Percentiles rank a stretch among this genome's conserved stretches.
These are phyloP conservation scores for Schizotus pectinicornis DNA, from an alignment of 2,888 invertebrate species.

Conservation along the genomic window DNA sequence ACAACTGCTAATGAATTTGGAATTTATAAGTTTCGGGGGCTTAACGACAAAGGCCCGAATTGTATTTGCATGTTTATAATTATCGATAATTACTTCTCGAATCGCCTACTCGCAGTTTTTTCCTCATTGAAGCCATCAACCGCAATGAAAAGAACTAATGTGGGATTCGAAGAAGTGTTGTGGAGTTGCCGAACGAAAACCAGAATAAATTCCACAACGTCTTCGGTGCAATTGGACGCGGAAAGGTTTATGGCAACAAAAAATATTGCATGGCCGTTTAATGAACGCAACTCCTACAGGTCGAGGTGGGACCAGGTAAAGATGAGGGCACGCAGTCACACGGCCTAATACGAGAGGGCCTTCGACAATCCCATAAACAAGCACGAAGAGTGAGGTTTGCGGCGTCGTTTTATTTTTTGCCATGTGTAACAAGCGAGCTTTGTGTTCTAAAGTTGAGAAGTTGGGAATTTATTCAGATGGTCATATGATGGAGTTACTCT, in stretches of 20 bases:
- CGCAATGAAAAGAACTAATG: conserved; percentile 21
- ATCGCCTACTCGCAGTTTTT: conserved; percentile 19
- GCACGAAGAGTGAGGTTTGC: not conserved
- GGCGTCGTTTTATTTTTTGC: too few relatives aligned
- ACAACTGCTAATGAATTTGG: conserved; percentile 17
- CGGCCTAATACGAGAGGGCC: not conserved
- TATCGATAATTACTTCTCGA: conserved; percentile 22
- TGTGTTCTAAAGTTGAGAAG: too few relatives aligned
- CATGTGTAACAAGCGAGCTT: too few relatives aligned
- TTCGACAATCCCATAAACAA: conserved; percentile 1
- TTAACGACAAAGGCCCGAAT: conserved; percentile 16
- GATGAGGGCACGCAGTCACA: conserved; percentile 10
- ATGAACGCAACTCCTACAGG: conserved; percentile 45
- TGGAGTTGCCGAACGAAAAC: conserved; percentile 25
- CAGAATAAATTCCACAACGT: conserved; percentile 20
- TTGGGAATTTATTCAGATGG: too few relatives aligned
- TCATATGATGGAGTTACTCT: too few relatives aligned
- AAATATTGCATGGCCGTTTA: conserved; percentile 48
- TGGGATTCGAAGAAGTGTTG: conserved; percentile 27
- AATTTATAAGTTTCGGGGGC: conserved; percentile 10
- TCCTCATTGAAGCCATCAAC: conserved; percentile 17
- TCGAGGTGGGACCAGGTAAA: conserved; percentile 41
- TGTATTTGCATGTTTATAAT: conserved; percentile 13
- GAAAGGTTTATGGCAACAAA: conserved; percentile 23
- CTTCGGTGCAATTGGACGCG: conserved; percentile 23